Conservation (phyloP, 2,888 invertebrate species). For the Xylocampa areola region DNA sequence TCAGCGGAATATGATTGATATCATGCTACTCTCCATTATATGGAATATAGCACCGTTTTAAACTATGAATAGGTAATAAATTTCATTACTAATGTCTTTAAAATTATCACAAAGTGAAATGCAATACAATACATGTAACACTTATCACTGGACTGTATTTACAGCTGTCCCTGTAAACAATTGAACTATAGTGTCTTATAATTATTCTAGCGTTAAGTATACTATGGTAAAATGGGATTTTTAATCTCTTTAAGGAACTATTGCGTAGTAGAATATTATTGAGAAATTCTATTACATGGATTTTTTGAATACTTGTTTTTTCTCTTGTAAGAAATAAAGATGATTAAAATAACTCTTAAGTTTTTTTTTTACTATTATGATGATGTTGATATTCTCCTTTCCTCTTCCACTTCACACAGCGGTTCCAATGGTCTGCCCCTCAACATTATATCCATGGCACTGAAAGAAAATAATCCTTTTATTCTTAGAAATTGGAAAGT, state of each 20-base stretch:
- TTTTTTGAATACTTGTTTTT: conserved; percentile 13
- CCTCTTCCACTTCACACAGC: conserved; percentile 61
- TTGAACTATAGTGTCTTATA: neutral
- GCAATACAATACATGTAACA: conserved; percentile 3
- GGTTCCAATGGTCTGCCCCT: conserved; percentile 71
- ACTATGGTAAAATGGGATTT: conserved; percentile 6
- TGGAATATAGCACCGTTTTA: conserved; percentile 11
- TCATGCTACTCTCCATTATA: conserved; percentile 6
- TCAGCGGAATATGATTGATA: conserved; percentile 18
- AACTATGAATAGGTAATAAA: conserved; percentile 5
- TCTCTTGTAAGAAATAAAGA: conserved; percentile 10
- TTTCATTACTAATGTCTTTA: conserved; percentile 16
- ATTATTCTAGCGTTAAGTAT: neutral
- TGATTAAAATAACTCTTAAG: conserved; percentile 8
- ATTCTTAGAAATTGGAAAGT: too few species aligned
- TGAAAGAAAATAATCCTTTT: conserved; percentile 62
- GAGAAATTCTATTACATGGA: conserved; percentile 12
- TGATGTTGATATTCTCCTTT: conserved; percentile 36
- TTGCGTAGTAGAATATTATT: conserved; percentile 5
- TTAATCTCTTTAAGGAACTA: conserved; percentile 20
- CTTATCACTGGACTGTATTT: neutral
- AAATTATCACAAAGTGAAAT: conserved; percentile 30
- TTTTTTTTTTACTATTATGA: conserved; percentile 20
- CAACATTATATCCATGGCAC: conserved; percentile 74
- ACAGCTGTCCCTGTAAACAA: neutral